Conservation (phyloP, 2,113 vertebrate genomes). For the Diadophis punctatus region DNA sequence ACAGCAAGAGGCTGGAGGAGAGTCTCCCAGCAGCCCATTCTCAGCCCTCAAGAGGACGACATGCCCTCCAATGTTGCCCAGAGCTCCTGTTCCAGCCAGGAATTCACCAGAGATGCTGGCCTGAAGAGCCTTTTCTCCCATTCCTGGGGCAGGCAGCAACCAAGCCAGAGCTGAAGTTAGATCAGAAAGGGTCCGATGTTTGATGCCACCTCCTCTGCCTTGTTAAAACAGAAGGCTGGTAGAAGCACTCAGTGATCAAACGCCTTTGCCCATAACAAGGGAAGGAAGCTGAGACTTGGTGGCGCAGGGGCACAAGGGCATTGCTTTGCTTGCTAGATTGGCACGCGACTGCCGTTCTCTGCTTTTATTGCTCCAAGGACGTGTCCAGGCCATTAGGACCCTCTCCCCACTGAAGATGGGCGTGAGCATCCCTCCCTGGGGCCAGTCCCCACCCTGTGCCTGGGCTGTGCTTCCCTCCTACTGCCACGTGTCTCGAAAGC, state of each 20-base stretch:
- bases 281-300: not conserved
- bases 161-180: not conserved
- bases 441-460: not conserved
- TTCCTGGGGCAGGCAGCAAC: not conserved
- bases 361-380: not conserved
- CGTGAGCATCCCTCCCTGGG: no score
- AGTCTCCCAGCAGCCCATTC: not conserved
- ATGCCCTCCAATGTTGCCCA: not conserved
- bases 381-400: no score
- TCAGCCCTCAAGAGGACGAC: not conserved
- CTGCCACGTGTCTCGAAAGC: not conserved
- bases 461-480: not conserved
- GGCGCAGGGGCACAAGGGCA: not conserved
- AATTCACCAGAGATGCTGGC: not conserved
- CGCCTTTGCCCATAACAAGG: not conserved
- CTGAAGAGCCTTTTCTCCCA: not conserved
- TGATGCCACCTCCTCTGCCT: not conserved
- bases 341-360: accelerated
- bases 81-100: not conserved
- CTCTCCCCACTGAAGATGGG: not conserved
- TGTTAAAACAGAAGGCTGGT: not conserved
- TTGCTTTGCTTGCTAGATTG: not conserved
- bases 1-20: not conserved
- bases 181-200: not conserved
- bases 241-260: not conserved